Evolutionary conservation across 2,113 vertebrate genomes (phyloP), one percentile per base, ranked within the genome.

Genomic region (Oenanthe melanoleuca): DNA sequence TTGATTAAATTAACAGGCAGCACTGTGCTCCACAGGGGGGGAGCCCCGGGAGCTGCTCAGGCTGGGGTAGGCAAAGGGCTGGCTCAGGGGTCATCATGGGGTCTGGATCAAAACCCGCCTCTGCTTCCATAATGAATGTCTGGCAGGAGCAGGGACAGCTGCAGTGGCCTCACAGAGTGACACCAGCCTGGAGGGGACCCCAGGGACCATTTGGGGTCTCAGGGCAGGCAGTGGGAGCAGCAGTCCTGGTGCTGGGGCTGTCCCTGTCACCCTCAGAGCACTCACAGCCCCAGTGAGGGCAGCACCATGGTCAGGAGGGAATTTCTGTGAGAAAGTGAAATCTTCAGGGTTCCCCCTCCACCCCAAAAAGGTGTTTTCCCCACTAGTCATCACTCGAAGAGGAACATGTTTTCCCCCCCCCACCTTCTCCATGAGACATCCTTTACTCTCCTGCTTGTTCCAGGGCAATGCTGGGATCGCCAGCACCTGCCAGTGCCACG

Each of bases 31-130:
- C 9, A 5, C 38, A 29, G 17, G 2, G 6, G 5, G 15, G 3
- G 24, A 91, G 65, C n/a, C 33, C 52, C 8, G 6, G 82, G 74
- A 37, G 55, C 53, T 64, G 69, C 64, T 53, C 6, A 1, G 50
- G 49, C 33, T 5, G 1, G 19, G 40, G 26, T 40, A 56, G 25
- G 70, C 25, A 22, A 50, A 70, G 56, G 55, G 67, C 21, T 0
- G 0, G 8, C 9, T 40, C 16, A 11, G 60, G 42, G 33, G 14
- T 60, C 19, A 0, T 18, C 5, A 1, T 8, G 33, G 24, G 38
- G 17, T 55, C 49, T 0, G 0, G 49, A 81, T 69, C 17, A 0
- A 84, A 73, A 60, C 21, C 17, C 4, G 0, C 33, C 4, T 5
- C 44, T 25, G 59, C 69, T 57, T 53, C 52, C 1, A 22, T 72